Base-by-base conservation (phyloP, 2,888 invertebrate species). In the Macrophya alboannulata region DNA sequence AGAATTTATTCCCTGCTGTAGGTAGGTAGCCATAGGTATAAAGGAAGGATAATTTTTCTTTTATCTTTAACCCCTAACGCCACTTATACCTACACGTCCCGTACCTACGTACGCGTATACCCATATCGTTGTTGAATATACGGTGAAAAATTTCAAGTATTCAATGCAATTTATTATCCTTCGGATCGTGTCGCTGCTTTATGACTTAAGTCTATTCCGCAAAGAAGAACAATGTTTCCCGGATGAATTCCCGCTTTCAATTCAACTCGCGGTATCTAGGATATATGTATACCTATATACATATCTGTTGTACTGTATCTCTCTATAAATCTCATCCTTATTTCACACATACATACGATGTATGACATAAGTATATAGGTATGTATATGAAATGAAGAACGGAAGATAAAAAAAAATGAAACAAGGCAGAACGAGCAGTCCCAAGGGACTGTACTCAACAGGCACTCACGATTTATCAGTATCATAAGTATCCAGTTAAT, bases 141-240 rank as follows among this genome's bases (percentile, higher is more conserved):
- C n/a, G n/a, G n/a, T n/a, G n/a, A n/a, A 25, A 37, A 55, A 37
- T 8, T 55, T 77, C n/a, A 55, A 55, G 8, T 55, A 31, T 43
- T 77, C 77, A 55, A 55, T 55, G 55, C 55, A 55, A 77, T 77
- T 77, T 74, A 45, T 74, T 74, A 77, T 55, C 31, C 77, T 55
- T 51, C 31, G 55, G 31, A 55, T 51, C 77, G 51, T 77, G 51
- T 55, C 48, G 55, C 55, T 43, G 55, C 37, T 31, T 43, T 31
- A n/a, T 17, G 17, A 77, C 51, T 77, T 17, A n/a, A 77, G 77
- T 68, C 25, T 37, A 37, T 1, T 68, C 68, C 37, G 15, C 37
- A 17, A 25, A 37, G 37, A 37, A 55, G 43, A 77, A 77, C 77
- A 77, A 77, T 77, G 55, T 77, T 77, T 77, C 31, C 55, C 77